Evolutionary conservation across 2,113 vertebrate genomes (phyloP).

Genomic region (Serilophus lunatus): DNA sequence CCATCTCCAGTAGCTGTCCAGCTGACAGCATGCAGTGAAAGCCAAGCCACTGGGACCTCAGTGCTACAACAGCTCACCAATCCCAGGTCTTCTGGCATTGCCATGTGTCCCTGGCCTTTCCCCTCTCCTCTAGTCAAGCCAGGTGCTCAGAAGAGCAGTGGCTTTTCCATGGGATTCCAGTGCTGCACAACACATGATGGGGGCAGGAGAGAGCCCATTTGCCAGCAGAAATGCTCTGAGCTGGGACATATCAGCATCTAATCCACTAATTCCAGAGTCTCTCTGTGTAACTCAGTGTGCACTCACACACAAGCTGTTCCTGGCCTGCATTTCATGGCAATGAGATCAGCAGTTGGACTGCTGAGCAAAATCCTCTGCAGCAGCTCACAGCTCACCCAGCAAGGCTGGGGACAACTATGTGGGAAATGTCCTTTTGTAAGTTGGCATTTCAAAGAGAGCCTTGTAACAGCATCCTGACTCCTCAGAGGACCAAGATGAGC

Average conservation of each 20-base stretch:
- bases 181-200: not conserved
- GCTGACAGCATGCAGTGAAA: not conserved
- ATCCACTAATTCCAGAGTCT: not conserved
- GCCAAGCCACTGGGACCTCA: not conserved
- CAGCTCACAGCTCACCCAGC: not conserved
- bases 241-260: not conserved
- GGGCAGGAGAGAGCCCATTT: not conserved
- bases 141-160: not conserved
- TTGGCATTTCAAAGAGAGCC: not conserved
- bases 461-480: not conserved
- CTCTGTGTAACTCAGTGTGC: not conserved
- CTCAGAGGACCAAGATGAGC: not conserved
- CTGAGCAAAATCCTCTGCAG: not conserved
- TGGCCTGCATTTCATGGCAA: constrained; percentile 13
- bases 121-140: not conserved
- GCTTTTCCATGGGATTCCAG: not conserved
- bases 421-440: not conserved
- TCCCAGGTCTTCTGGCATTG: not conserved
- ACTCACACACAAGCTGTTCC: constrained; percentile 1
- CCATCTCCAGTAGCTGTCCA: not conserved
- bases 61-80: rapidly evolving
- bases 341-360: constrained; percentile 35
- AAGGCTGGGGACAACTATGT: constrained; percentile 1
- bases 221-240: not conserved
- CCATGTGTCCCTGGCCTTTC: not conserved